A percentile compares a stretch with the other conserved stretches of the same genome.
These are phyloP conservation scores for Uromys caudimaculatus DNA, from an alignment of 2,797 vertebrate species.

Conservation along the genomic window DNA sequence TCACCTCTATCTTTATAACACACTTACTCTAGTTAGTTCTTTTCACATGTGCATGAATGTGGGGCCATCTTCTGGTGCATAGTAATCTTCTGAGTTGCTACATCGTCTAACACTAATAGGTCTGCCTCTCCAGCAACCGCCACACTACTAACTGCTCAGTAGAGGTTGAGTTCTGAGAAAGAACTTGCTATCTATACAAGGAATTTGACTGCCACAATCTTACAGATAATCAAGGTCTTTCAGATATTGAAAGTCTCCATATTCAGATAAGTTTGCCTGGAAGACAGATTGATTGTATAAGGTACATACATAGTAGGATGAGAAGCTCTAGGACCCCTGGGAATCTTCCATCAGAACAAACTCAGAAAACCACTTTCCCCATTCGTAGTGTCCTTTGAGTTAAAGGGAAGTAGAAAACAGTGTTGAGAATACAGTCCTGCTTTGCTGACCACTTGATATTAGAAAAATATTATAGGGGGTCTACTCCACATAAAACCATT, in stretches of 20 bases:
- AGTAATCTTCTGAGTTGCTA: rapidly evolving
- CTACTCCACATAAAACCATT: not conserved
- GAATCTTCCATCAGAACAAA: not conserved
- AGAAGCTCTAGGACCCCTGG: not conserved
- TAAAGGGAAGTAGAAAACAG: not conserved
- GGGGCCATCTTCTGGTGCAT: not conserved
- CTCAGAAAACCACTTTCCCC: not conserved
- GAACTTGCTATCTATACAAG: not conserved
- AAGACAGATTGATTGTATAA: not conserved
- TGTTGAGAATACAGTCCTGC: not conserved
- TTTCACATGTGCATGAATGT: not conserved
- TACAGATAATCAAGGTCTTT: too few relatives aligned
- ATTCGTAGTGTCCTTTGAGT: not conserved
- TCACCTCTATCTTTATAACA: not conserved
- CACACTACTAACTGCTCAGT: not conserved
- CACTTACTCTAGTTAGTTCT: not conserved
- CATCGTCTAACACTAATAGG: not conserved
- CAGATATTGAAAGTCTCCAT: not conserved
- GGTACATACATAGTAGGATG: not conserved
- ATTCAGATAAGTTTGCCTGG: not conserved
- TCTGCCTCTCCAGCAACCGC: not conserved
- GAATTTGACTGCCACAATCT: not conserved
- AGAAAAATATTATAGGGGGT: not conserved
- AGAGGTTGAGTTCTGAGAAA: not conserved
- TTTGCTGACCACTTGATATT: not conserved